Conservation (phyloP, 2,113 vertebrate species). For the Bujurquina vittata region DNA sequence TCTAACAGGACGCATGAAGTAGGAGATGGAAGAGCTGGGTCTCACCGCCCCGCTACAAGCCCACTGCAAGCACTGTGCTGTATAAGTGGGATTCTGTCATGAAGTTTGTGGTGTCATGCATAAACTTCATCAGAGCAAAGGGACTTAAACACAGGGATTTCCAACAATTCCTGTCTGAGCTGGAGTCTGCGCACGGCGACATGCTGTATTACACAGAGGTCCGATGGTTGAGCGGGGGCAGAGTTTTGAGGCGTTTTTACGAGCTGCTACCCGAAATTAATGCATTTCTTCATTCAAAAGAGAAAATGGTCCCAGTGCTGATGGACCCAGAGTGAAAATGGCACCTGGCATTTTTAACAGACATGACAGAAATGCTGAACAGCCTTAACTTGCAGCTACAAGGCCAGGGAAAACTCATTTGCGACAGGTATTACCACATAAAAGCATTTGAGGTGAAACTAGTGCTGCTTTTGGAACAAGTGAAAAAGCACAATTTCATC, state of each 20-base stretch:
- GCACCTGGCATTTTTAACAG: constrained; percentile 8
- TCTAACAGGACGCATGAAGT: constrained; percentile 13
- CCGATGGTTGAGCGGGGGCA: constrained; percentile 15
- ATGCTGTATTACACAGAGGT: constrained; percentile 17
- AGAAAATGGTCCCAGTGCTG: neutral
- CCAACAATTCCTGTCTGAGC: constrained; percentile 12
- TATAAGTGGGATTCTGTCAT: neutral
- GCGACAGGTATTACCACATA: constrained; percentile 2
- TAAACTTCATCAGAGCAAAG: no score
- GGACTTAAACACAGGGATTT: constrained; percentile 19
- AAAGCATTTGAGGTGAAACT: neutral
- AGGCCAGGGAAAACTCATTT: neutral
- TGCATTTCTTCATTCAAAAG: neutral
- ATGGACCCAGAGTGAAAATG: neutral
- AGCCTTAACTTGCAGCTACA: constrained; percentile 24
- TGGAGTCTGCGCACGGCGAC: constrained; percentile 3
- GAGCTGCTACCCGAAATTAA: constrained; percentile 1
- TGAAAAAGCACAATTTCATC: neutral
- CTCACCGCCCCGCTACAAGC: constrained; percentile 9
- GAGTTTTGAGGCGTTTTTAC: constrained; percentile 1
- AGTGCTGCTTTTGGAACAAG: neutral
- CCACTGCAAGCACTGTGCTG: no score
- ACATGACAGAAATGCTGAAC: constrained; percentile 14
- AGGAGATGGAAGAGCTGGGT: constrained; percentile 17
- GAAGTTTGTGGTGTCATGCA: no score